A percentile compares a stretch with the other conserved stretches of the same genome.
Evolutionary conservation across 2,888 invertebrate genomes (phyloP).

Genomic region (Cataglyphis albicans): DNA sequence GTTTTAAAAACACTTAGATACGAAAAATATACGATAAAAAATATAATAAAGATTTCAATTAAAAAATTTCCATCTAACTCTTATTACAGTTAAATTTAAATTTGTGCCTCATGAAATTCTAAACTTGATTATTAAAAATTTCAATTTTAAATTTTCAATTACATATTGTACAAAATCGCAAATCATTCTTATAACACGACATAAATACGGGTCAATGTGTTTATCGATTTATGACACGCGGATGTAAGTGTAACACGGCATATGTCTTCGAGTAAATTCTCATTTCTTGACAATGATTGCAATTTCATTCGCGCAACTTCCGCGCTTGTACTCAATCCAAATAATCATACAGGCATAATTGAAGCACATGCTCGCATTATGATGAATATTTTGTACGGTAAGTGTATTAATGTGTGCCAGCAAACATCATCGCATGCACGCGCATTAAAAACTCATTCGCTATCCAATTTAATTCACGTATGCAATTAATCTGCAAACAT

Average conservation of each 20-base stretch:
- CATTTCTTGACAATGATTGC: neutral
- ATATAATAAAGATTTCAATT: too few species aligned
- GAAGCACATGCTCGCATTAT: constrained; percentile 6
- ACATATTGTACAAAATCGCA: neutral
- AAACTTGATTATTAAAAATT: too few species aligned
- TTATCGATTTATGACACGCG: neutral
- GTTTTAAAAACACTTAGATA: too few species aligned
- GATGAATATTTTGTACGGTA: constrained; percentile 68
- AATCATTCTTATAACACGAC: neutral
- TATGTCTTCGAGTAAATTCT: neutral
- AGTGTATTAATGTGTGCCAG: constrained; percentile 77
- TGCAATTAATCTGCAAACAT: neutral
- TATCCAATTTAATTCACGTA: constrained; percentile 7
- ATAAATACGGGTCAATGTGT: neutral
- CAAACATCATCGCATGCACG: constrained; percentile 71
- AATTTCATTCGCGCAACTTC: neutral
- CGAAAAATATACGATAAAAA: too few species aligned
- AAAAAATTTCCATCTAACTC: too few species aligned
- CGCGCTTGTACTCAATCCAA: neutral
- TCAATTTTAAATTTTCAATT: neutral
- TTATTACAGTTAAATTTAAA: too few species aligned
- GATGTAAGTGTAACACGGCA: neutral
- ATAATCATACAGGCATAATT: neutral
- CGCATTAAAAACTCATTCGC: constrained; percentile 64
- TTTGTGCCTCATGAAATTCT: too few species aligned